Evolutionary conservation across 2,888 invertebrate species (phyloP), one percentile per base, ranked within the genome.

Genomic region (Agrochola lota): DNA sequence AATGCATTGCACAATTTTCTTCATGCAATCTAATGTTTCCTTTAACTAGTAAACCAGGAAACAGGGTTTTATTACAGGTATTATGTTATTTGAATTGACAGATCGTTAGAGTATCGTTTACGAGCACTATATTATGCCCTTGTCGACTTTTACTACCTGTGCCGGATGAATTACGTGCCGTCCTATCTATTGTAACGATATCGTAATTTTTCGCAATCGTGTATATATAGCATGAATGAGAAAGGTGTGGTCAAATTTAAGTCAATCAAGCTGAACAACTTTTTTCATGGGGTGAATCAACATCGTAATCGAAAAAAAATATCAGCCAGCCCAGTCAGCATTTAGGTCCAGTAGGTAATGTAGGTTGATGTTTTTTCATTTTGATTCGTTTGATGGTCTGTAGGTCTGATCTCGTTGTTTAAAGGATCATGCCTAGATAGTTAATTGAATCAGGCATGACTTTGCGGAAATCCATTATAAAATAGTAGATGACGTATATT

Each of bases 41-140:
- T 69, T 46, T 46, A 74, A 55, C 46, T 52, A 49, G 71, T 72
- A 30, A 55, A 69, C 12, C 57, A 59, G 74, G 59, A 76, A 72
- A 20, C 9, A 9, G 23, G 15, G 26, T 77, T 67, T 81, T 77
- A 81, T 20, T 71, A 73, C 7, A 9, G 43, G 26, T 57, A 81
- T 77, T 70, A 69, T 72, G 15, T 62, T 77, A 81, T 81, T 81
- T 67, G 49, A 73, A 63, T 81, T 59, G 77, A 62, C 43, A 73
- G 70, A 46, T 70, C 62, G 62, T 77, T 81, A 81, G 72, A 15
- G 57, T 68, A 63, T 63, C 55, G 49, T 70, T 77, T 81, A 81
- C 62, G 82, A 59, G 52, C 77, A 46, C 52, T 71, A 57, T 69
- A 64, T 81, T 70, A 55, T 71, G 26, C 9, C 59, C 35, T 73